Evolutionary conservation across 2,113 vertebrate genomes (phyloP).

Genomic region (Leucosticte australis): DNA sequence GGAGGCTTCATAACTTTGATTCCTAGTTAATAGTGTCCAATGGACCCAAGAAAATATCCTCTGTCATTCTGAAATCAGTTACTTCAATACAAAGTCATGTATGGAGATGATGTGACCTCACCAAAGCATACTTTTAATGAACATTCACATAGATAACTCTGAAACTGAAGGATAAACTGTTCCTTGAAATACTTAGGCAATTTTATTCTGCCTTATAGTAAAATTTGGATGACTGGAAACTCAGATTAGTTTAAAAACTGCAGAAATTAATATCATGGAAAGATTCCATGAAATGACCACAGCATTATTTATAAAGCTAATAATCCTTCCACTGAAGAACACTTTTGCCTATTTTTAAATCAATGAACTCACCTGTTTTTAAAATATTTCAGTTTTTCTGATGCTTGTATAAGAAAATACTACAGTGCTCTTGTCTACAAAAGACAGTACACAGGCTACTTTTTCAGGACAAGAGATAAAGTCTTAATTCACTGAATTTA

Average conservation of each 20-base stretch:
- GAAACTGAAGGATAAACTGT: neutral
- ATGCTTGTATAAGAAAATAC: neutral
- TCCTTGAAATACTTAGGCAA: neutral
- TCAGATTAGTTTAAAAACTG: neutral
- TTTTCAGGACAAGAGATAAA: neutral
- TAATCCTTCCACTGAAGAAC: neutral
- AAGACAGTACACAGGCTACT: neutral
- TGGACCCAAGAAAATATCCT: neutral
- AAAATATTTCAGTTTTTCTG: neutral
- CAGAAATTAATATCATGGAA: neutral
- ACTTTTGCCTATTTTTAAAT: neutral
- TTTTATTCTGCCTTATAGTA: neutral
- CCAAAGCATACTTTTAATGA: rapidly evolving
- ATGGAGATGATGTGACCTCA: neutral
- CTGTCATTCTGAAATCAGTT: neutral
- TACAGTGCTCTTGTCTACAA: neutral
- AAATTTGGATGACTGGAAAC: neutral
- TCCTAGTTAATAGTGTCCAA: neutral
- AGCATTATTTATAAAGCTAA: neutral
- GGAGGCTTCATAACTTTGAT: neutral
- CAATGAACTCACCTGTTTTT: neutral
- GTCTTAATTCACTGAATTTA: neutral
- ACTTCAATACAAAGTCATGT: neutral
- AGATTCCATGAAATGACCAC: neutral
- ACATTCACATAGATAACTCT: neutral